Percentiles rank a stretch among this genome's conserved stretches.
Conservation (phyloP, 2,888 invertebrate species). For the Diabrotica balteata region DNA sequence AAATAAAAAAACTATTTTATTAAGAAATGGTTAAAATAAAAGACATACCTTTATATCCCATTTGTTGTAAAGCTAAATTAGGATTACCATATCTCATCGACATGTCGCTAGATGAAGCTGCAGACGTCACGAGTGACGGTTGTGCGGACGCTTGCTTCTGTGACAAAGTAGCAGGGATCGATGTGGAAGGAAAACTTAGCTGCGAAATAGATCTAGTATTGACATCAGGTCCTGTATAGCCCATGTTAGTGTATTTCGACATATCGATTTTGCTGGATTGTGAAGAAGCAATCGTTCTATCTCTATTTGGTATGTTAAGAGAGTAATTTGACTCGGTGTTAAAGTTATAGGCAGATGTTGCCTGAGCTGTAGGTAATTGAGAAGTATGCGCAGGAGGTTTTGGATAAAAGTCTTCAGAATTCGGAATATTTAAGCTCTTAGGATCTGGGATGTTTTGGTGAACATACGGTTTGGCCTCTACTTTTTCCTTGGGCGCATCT, state of each 20-base stretch:
- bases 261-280: constrained; percentile 52
- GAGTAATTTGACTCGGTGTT: constrained; percentile 46
- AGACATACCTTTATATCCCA: constrained; percentile 41
- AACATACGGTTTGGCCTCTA: constrained; percentile 48
- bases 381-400: constrained; percentile 22
- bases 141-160: constrained; percentile 18
- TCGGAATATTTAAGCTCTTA: constrained; percentile 36
- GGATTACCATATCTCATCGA: constrained; percentile 39
- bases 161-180: constrained; percentile 35
- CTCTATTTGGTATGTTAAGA: constrained; percentile 49
- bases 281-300: constrained; percentile 37
- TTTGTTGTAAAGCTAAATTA: constrained; percentile 39
- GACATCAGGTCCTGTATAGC: constrained; percentile 54
- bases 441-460: constrained; percentile 55
- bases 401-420: constrained; percentile 23
- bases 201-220: constrained; percentile 47
- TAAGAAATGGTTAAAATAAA: too few species aligned
- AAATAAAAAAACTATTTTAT: too few species aligned
- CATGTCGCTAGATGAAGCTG: constrained; percentile 30
- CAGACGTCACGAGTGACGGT: constrained; percentile 1
- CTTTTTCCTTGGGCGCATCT: constrained; percentile 23
- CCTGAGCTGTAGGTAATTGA: constrained; percentile 5
- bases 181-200: constrained; percentile 41
- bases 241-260: constrained; percentile 58
- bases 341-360: constrained; percentile 44